A percentile compares a stretch with the other conserved stretches of the same genome.
Conservation (phyloP, 2,113 vertebrate species). For the Ramphastos sulfuratus region DNA sequence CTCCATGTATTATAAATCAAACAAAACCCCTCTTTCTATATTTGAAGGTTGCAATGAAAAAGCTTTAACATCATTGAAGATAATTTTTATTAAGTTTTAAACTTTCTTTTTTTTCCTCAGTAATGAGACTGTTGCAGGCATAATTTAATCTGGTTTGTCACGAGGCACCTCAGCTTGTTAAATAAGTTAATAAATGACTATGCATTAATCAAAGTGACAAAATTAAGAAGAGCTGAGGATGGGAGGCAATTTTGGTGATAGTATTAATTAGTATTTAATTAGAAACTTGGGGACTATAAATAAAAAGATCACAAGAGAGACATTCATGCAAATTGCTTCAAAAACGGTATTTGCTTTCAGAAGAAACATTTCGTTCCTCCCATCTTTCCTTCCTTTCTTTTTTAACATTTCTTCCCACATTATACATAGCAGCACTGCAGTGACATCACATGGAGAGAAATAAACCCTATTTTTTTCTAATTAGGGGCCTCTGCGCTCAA, state of each 20-base stretch:
- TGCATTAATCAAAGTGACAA: slow-evolving; percentile 87
- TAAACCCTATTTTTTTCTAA: slow-evolving; percentile 49
- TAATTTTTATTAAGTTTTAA: slow-evolving; percentile 80
- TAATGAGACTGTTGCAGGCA: slow-evolving; percentile 78
- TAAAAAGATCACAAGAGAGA: slow-evolving; percentile 79
- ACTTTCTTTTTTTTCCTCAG: slow-evolving; percentile 52
- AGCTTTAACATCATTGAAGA: slow-evolving; percentile 72
- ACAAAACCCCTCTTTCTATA: slow-evolving; percentile 70
- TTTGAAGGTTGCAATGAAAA: slow-evolving; percentile 72
- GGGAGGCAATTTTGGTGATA: slow-evolving; percentile 77
- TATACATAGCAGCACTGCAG: slow-evolving; percentile 16
- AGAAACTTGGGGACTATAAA: slow-evolving; percentile 85
- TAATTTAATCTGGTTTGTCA: slow-evolving; percentile 85
- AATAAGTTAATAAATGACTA: slow-evolving; percentile 85
- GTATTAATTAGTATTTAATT: slow-evolving; percentile 92
- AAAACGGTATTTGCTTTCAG: slow-evolving; percentile 67
- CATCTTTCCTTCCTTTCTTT: not conserved
- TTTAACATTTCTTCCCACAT: not conserved
- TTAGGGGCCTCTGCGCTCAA: slow-evolving; percentile 28
- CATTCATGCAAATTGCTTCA: slow-evolving; percentile 74
- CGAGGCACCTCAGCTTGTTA: slow-evolving; percentile 78
- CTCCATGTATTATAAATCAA: slow-evolving; percentile 81
- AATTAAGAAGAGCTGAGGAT: slow-evolving; percentile 75
- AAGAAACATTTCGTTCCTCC: not conserved
- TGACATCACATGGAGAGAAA: slow-evolving; percentile 28